Base-by-base conservation (phyloP, 2,888 invertebrate species). In the Frankliniella intonsa region DNA sequence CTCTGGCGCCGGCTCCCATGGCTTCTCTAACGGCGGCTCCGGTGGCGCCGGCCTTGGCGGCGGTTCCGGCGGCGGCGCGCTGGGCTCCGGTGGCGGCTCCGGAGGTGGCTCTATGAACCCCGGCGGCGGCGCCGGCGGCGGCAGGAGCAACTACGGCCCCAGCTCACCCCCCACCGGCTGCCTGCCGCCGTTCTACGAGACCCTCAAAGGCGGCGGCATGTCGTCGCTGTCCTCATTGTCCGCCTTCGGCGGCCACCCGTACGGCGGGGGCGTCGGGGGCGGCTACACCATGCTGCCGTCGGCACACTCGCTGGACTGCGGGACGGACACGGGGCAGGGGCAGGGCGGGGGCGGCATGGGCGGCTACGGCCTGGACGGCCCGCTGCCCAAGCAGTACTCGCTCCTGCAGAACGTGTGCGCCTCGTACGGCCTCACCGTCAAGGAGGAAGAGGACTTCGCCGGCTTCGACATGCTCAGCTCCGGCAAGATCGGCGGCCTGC, bases 171-270 rank as follows among this genome's bases (percentile, higher is more conserved):
- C 95, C 1, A 95, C 95, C 0, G 95, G 95, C 19, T 94, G 95
- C 81, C 89, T 96, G 83, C 96, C 96, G n/a, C 95, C 95, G 0
- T 96, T 96, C 86, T 95, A 95, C 87, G 95, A 95, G 88, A 94
- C 94, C 14, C 90, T 96, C 0, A 96, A 96, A 88, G 92, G 93
- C 81, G 94, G 95, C 69, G 84, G 84, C 12, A 82, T 83, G 50
- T 82, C 84, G 11, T 84, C 85, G 81, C 91, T 90, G 85, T 85
- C 84, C 69, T 83, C 83, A 12, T 84, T 84, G 49, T 90, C 90
- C 83, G 94, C 92, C 86, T 93, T 93, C 86, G 92, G 86, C 50
- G 85, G 85, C 81, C 85, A 85, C 81, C 85, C 69, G 92, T 49
- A 86, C 3, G 92, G 91, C 85, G 90, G 92, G 62, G 91, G 90